Conservation (phyloP, 2,888 invertebrate genomes). For the Lathronympha strigana region DNA sequence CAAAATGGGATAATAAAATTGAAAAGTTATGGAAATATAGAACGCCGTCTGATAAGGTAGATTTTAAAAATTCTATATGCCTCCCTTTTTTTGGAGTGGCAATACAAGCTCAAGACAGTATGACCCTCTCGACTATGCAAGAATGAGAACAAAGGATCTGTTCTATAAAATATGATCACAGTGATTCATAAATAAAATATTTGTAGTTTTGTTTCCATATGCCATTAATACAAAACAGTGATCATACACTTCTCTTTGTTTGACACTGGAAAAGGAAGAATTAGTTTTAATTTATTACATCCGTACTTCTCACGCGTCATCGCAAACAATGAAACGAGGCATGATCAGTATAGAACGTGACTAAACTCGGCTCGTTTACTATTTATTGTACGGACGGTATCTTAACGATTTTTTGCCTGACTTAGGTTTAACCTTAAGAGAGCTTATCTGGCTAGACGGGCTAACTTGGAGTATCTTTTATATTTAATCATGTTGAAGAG, state of each 20-base stretch:
- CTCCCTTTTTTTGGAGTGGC: no score
- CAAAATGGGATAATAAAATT: background rate
- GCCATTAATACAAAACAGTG: background rate
- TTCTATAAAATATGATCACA: no score
- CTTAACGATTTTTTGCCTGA: background rate
- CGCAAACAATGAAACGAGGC: constrained; percentile 24
- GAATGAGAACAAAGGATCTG: no score
- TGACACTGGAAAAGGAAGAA: constrained; percentile 28
- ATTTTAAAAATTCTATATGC: no score
- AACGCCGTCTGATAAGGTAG: no score
- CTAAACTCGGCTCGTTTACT: background rate
- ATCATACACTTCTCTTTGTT: constrained; percentile 20
- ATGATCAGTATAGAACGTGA: constrained; percentile 11
- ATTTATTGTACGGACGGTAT: background rate
- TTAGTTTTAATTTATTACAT: constrained; percentile 39
- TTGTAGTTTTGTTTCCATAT: background rate
- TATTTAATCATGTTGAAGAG: no score
- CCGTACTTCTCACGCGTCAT: constrained; percentile 39
- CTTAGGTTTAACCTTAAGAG: background rate
- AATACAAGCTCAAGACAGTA: no score
- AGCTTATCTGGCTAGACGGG: background rate
- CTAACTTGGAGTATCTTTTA: no score
- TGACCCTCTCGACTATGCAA: no score
- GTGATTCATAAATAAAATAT: no score
- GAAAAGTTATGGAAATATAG: no score